Evolutionary conservation across 2,113 vertebrate genomes (phyloP), one percentile per base, ranked within the genome.

Genomic region (Peromyscus leucopus): DNA sequence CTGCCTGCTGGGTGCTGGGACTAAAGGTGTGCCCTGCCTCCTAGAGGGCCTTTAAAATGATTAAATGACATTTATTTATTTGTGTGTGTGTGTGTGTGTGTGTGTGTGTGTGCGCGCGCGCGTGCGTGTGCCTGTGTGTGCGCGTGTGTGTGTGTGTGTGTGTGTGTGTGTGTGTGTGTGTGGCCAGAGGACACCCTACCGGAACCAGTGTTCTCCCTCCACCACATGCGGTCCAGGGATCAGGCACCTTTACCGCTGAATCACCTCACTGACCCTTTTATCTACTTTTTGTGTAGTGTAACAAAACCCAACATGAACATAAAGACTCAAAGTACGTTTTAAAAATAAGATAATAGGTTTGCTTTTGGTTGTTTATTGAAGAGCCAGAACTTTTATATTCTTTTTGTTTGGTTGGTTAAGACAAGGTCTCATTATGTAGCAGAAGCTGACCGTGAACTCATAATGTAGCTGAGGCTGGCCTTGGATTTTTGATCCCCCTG

Each of bases 241-340:
- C 46, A 19, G 76, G 28, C 48, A 55, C 48, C 1, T 15, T 51
- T 16, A 17, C 75, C 7, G 48, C 28, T 33, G 48, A 36, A 55
- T 33, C 78, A 36, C 36, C 78, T 33, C 31, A 5, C 7, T 19
- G 31, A 33, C 7, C 16, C 48, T 55, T 36, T 55, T 96, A 61
- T 55, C 36, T 96, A 46, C 46, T 71, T 75, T 89, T 75, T 61
- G 26, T 65, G 24, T 39, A 36, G 22, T 48, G 36, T 55, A 31
- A 19, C 57, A 91, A 95, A 75, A 95, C 65, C 59, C 39, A 57
- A 85, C 71, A 46, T 12, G 22, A 92, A 75, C 63, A 42, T 91
- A 80, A 93, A 79, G 59, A 57, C 33, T n/a, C 79, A 59, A 93
- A 74, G 33, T 84, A 55, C 7, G 57, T 85, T 36, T 72, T 59